phyloP scores from a whole-genome alignment of 2,797 vertebrate genomes.

The Labroides dimidiatus region DNA sequence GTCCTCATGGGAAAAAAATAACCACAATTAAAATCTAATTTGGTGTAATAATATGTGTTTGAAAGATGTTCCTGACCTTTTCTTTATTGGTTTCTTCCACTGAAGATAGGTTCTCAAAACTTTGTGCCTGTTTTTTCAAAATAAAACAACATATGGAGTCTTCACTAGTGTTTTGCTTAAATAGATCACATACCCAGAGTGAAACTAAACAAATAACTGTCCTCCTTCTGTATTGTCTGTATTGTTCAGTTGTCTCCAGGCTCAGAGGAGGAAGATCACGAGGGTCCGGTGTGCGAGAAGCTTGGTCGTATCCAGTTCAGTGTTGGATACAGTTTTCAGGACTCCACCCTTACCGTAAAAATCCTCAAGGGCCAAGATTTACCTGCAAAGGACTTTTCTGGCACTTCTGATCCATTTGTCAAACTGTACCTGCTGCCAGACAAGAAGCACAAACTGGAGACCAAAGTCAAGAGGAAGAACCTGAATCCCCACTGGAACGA shows the following conservation, averaged over 20 bases:
- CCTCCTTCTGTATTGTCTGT: slow-evolving; percentile 4
- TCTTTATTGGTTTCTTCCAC: no score
- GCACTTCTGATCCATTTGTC: slow-evolving; percentile 98
- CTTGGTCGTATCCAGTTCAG: slow-evolving; percentile 98
- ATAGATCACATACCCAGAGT: background rate
- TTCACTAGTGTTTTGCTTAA: background rate
- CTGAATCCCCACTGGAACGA: slow-evolving; percentile 99
- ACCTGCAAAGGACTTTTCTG: slow-evolving; percentile 98
- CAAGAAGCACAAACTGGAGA: slow-evolving; percentile 99
- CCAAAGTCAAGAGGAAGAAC: slow-evolving; percentile 99
- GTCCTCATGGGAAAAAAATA: no score
- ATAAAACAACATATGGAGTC: background rate
- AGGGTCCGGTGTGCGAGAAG: slow-evolving; percentile 92
- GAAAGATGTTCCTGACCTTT: no score
- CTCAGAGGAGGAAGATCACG: slow-evolving; percentile 94
- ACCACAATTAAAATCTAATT: no score
- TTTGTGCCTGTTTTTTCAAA: background rate
- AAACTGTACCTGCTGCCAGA: slow-evolving; percentile 98
- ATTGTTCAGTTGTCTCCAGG: slow-evolving; percentile 93
- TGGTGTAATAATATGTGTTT: no score
- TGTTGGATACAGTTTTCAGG: slow-evolving; percentile 98
- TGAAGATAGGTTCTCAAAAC: no score
- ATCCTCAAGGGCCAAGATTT: slow-evolving; percentile 97
- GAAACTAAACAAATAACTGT: slow-evolving; percentile 1
- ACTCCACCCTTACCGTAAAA: slow-evolving; percentile 98